phyloP scores from a whole-genome alignment of 2,888 invertebrate species.

The Oeneis ivallda region DNA sequence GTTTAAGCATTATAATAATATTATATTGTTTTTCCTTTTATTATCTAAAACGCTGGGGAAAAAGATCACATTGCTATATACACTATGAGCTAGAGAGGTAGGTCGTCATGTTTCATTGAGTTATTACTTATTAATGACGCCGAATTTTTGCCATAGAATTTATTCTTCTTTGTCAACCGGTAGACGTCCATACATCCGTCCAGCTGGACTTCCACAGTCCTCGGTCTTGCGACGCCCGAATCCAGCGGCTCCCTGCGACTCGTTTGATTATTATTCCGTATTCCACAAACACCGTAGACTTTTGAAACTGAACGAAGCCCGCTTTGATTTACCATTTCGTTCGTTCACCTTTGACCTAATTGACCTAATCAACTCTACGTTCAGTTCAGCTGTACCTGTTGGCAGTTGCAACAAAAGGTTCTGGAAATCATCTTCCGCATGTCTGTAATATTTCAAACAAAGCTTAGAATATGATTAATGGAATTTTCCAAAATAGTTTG shows the following conservation, averaged over 20 bases:
- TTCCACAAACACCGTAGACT: too few species aligned
- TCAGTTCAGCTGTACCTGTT: background rate
- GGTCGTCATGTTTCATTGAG: too few species aligned
- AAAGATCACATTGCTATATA: too few species aligned
- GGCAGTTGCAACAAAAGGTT: constrained; percentile 14
- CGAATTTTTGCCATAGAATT: background rate
- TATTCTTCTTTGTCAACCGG: background rate
- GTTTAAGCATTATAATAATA: too few species aligned
- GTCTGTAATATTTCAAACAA: constrained; percentile 9
- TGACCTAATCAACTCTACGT: background rate
- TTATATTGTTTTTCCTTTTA: too few species aligned
- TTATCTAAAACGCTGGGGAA: too few species aligned
- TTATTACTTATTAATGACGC: background rate
- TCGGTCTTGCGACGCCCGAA: too few species aligned
- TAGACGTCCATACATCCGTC: background rate
- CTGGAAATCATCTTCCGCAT: constrained; percentile 15
- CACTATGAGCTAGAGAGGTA: too few species aligned
- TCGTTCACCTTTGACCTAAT: constrained; percentile 20
- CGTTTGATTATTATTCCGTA: too few species aligned
- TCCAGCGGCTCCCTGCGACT: too few species aligned
- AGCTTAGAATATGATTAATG: constrained; percentile 16
- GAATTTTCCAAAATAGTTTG: constrained; percentile 2
- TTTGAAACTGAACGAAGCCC: constrained; percentile 1
- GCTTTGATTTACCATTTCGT: constrained; percentile 4
- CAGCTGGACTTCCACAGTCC: too few species aligned